Evolutionary conservation across 2,888 invertebrate species (phyloP).

Genomic region (Lochmaea capreae): DNA sequence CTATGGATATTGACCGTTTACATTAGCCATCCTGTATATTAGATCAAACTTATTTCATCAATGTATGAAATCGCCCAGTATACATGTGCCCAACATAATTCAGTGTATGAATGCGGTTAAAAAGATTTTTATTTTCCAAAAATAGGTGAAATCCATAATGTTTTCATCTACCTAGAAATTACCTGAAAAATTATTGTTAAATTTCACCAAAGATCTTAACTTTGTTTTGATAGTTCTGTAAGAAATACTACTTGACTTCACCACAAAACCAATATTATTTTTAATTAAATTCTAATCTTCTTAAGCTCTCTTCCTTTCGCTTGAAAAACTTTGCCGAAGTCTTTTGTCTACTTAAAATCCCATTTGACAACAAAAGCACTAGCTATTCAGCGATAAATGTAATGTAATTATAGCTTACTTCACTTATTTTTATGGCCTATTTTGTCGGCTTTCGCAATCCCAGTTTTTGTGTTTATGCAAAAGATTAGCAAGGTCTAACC

Average conservation of each 20-base stretch:
- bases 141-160: neutral
- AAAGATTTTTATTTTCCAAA: neutral
- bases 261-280: conserved; percentile 42
- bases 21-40: too few relatives aligned
- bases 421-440: conserved; percentile 40
- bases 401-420: conserved; percentile 46
- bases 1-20: too few relatives aligned
- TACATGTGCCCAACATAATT: too few relatives aligned
- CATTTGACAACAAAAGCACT: conserved; percentile 38
- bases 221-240: conserved; percentile 44
- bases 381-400: conserved; percentile 41
- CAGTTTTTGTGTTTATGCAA: conserved; percentile 53
- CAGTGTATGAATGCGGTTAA: neutral
- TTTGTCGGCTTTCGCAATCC: conserved; percentile 46
- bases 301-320: conserved; percentile 22
- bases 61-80: too few relatives aligned
- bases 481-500: conserved; percentile 53
- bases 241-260: conserved; percentile 44
- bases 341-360: conserved; percentile 38
- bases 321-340: conserved; percentile 17
- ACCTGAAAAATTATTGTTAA: conserved; percentile 16
- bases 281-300: conserved; percentile 42
- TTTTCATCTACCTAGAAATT: neutral
- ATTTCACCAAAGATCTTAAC: neutral
- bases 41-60: too few relatives aligned